Conservation (phyloP, 2,113 vertebrate species). For the Crotalus helleri region DNA sequence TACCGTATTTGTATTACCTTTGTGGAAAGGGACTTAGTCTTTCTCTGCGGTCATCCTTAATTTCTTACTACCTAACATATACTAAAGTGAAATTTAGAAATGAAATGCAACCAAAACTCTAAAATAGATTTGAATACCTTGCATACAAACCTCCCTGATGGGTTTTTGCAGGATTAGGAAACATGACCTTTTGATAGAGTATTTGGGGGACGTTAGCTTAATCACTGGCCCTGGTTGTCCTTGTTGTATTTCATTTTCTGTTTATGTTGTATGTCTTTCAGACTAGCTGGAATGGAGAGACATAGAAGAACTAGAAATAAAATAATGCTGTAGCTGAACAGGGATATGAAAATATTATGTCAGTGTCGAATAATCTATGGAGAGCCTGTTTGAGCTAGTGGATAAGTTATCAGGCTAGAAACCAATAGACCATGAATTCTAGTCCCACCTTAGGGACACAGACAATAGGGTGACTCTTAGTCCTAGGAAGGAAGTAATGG, state of each 20-base stretch:
- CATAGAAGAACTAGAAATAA: neutral
- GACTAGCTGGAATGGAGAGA: neutral
- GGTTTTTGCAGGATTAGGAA: neutral
- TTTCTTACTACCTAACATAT: neutral
- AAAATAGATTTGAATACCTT: neutral
- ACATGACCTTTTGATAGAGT: neutral
- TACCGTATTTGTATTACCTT: neutral
- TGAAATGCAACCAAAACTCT: neutral
- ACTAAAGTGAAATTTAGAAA: neutral
- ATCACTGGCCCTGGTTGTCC: neutral
- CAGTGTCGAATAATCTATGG: neutral
- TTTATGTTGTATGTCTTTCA: neutral
- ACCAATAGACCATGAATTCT: neutral
- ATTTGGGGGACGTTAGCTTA: neutral
- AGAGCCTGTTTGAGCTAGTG: neutral
- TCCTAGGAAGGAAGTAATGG: neutral
- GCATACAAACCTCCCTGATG: neutral
- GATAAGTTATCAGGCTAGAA: neutral
- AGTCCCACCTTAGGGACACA: neutral
- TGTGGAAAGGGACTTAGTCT: neutral
- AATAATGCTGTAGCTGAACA: neutral
- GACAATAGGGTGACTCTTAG: neutral
- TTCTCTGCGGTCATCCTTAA: neutral
- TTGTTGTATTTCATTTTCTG: neutral
- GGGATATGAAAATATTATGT: neutral